phyloP scores from a whole-genome alignment of 2,797 vertebrate species.

The Poecilia picta region DNA sequence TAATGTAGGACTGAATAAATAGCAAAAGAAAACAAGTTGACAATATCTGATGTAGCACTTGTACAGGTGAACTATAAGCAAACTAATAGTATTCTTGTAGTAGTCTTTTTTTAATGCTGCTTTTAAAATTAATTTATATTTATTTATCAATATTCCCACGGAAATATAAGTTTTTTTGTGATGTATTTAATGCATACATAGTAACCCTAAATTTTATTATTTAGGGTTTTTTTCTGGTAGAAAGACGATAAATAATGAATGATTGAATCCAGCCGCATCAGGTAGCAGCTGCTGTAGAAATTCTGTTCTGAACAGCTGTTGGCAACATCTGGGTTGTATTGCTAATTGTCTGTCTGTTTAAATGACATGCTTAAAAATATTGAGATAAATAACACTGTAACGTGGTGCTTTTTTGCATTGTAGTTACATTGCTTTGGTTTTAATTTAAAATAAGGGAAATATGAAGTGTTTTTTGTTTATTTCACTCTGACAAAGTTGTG shows the following conservation, averaged over 20 bases:
- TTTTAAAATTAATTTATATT: background rate
- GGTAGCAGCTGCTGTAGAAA: background rate
- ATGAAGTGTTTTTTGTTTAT: background rate
- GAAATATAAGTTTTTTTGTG: background rate
- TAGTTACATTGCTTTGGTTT: background rate
- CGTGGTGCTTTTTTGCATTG: background rate
- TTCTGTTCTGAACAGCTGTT: background rate
- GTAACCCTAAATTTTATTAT: background rate
- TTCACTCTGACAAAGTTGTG: background rate
- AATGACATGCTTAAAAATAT: background rate
- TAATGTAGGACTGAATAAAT: no score
- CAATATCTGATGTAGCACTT: background rate
- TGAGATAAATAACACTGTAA: background rate
- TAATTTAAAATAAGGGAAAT: background rate
- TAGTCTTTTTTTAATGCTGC: no score
- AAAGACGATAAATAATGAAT: background rate
- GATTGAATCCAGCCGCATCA: background rate
- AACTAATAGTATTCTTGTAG: background rate
- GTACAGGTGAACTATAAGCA: background rate
- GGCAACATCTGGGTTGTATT: background rate
- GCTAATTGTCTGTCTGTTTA: background rate
- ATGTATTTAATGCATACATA: background rate
- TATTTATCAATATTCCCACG: background rate
- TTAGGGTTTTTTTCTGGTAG: background rate
- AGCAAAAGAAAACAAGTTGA: background rate